These are phyloP conservation scores for Papilio protenor DNA, from an alignment of 2,888 invertebrate genomes.

Conservation along the genomic window DNA sequence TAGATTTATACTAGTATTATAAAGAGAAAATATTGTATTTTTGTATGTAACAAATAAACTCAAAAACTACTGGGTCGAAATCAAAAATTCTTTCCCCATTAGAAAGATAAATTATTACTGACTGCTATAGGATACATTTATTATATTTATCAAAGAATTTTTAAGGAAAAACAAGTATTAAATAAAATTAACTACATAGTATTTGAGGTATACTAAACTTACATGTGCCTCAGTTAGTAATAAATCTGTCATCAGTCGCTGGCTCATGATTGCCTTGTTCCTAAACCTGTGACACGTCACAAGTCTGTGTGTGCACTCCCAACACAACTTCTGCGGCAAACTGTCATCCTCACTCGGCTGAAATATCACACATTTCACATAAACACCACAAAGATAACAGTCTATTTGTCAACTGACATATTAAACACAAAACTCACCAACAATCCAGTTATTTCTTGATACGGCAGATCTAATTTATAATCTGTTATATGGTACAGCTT, in stretches of 20 bases:
- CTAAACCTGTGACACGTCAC: constrained; percentile 53
- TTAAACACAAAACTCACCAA: constrained; percentile 55
- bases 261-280: constrained; percentile 56
- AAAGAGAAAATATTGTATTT: no score
- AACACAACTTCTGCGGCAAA: constrained; percentile 69
- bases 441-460: constrained; percentile 63
- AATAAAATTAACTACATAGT: no score
- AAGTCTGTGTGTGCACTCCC: constrained; percentile 67
- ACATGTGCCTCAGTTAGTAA: constrained; percentile 58
- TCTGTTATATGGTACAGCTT: constrained; percentile 65
- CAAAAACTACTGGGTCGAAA: no score
- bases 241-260: constrained; percentile 56
- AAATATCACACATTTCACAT: constrained; percentile 29
- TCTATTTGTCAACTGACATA: neutral
- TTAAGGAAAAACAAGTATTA: no score
- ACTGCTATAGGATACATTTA: neutral
- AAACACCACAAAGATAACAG: neutral
- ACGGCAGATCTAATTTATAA: constrained; percentile 58
- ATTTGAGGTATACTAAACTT: constrained; percentile 49
- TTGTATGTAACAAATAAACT: no score
- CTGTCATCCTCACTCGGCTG: constrained; percentile 60
- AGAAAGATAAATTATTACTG: no score
- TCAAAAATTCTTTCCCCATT: neutral
- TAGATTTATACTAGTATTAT: no score
- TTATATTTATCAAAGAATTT: neutral